Percentiles rank a stretch among this genome's conserved stretches.
These are phyloP conservation scores for Axinella damicornis DNA, from an alignment of 37 sponge, comb jelly and placozoan species.

Conservation along the genomic window DNA sequence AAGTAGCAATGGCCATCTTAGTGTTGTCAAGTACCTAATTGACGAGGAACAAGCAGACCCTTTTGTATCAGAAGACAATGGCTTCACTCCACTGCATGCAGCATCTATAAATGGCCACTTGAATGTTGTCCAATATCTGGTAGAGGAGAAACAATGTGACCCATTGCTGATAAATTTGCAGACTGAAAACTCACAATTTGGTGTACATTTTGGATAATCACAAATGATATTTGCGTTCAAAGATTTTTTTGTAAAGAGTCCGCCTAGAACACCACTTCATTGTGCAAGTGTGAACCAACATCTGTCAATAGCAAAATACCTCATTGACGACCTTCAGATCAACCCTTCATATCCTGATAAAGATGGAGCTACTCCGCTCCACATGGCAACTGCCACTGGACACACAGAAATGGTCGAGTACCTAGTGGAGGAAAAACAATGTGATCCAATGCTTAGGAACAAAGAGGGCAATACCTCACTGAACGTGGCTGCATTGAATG, in stretches of 20 bases:
- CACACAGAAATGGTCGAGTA: not conserved
- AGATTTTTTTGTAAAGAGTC: not conserved
- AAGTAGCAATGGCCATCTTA: constrained; percentile 1
- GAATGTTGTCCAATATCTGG: not conserved
- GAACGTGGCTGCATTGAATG: constrained; percentile 6
- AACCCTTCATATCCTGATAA: constrained; percentile 5
- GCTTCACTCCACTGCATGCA: not conserved
- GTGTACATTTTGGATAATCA: not conserved
- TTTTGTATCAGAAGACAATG: not conserved
- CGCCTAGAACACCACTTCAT: too few relatives aligned
- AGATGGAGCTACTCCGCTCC: not conserved
- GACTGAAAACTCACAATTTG: not conserved
- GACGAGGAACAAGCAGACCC: constrained; percentile 2
- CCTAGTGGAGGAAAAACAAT: constrained; percentile 2
- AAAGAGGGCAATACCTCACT: constrained; percentile 1
- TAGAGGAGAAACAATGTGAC: not conserved
- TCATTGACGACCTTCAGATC: not conserved
- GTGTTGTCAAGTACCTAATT: constrained; percentile 23
- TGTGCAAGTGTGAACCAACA: too few relatives aligned
- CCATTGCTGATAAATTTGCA: not conserved
- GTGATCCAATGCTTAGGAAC: constrained; percentile 17
- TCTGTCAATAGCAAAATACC: not conserved
- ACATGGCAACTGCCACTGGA: not conserved
- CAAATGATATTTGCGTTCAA: not conserved
- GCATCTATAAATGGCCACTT: not conserved